These are phyloP conservation scores for Lamellibrachia satsuma DNA, from an alignment of 2,888 invertebrate genomes.

Conservation along the genomic window DNA sequence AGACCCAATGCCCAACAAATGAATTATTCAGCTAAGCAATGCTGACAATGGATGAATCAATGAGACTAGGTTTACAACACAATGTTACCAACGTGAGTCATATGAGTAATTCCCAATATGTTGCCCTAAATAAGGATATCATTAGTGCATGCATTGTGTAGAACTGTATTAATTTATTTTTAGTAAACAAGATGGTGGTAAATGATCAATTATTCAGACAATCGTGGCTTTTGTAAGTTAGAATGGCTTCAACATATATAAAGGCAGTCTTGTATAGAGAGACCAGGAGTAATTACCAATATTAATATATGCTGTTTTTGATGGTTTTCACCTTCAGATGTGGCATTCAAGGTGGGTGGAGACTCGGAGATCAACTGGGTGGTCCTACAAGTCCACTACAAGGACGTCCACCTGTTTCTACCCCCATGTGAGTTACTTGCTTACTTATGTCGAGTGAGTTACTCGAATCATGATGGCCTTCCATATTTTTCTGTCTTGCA, in stretches of 20 bases:
- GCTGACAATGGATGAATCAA: neutral
- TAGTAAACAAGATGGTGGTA: neutral
- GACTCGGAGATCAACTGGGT: constrained; percentile 68
- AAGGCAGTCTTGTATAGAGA: neutral
- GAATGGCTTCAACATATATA: neutral
- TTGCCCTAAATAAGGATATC: no score
- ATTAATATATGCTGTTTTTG: neutral
- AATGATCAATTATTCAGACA: neutral
- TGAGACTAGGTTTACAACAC: neutral
- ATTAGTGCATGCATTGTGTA: neutral
- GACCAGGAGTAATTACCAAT: neutral
- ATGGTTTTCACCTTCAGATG: constrained; percentile 56
- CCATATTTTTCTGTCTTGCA: no score
- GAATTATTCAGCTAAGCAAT: neutral
- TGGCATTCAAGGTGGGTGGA: constrained; percentile 70
- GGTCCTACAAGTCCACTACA: constrained; percentile 71
- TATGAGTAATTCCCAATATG: no score
- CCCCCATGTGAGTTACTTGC: constrained; percentile 51
- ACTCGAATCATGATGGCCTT: no score
- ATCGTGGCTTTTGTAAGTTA: neutral
- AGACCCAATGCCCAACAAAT: neutral
- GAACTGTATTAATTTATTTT: neutral
- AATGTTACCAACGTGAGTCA: no score
- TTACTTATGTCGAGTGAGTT: neutral
- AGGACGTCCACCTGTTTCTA: constrained; percentile 62